Evolutionary conservation across 2,113 vertebrate genomes (phyloP), one percentile per base, ranked within the genome.

Genomic region (Trematomus loennbergii): DNA sequence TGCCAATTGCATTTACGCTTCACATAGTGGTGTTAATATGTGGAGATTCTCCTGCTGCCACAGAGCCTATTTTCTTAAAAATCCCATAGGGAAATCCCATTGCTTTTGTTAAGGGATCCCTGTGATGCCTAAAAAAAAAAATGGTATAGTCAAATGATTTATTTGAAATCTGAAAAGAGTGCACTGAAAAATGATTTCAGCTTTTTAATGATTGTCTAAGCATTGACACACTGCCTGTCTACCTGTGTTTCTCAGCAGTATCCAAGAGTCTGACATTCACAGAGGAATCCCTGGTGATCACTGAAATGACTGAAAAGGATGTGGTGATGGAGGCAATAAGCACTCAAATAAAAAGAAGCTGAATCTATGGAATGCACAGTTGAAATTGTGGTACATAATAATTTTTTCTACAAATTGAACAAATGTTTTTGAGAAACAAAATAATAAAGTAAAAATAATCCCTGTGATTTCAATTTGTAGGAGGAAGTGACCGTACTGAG

Each of bases 351-450:
- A 36, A 36, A 72, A 52, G 68, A 82, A 58, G 18, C 74, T 6
- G 54, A 60, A 64, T 79, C 79, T 10, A 25, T 78, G 53, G 71
- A 83, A 64, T 79, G 55, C 76, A 85, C 75, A 0, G 61, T 78
- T 7, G 87, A 93, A 52, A 82, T 78, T 54, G 76, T 82, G 86
- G 93, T 94, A 82, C 3, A 40, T 68, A 63, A 61, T 63, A 17
- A 46, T 16, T 11, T 22, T 18, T 74, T 40, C 36, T 49, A 5
- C 17, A 48, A 9, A 15, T 43, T 25, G 15, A n/a, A 40, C 36
- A 40, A 29, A 46, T 43, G 13, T 17, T 25, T 66, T 72, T 48
- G 8, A 54, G 48, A 12, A 22, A 29, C 12, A 66, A 52, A 40
- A 50, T 15, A 0, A 5, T 22, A 2, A 48, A 29, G 1, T 45